phyloP scores from a whole-genome alignment of 2,888 invertebrate species.

The Atrina japonica region DNA sequence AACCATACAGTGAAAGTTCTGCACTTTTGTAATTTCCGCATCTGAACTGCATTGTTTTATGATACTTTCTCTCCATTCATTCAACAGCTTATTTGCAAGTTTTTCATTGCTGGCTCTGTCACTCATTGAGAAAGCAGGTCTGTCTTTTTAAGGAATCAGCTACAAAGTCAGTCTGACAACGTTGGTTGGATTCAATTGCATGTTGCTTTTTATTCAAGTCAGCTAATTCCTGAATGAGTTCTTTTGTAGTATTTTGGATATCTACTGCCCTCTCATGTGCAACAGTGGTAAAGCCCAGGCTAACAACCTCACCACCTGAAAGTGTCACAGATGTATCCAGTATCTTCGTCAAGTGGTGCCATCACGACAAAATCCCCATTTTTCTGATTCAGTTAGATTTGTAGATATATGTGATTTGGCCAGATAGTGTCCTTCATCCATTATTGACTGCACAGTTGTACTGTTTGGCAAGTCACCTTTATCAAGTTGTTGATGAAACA shows the following conservation, averaged over 20 bases:
- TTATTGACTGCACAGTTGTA: slow-evolving; percentile 33
- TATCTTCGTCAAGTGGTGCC: slow-evolving; percentile 1
- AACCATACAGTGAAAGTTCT: slow-evolving; percentile 43
- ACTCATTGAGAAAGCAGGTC: slow-evolving; percentile 32
- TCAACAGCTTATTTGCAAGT: slow-evolving; percentile 18
- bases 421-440: slow-evolving; percentile 27
- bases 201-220: slow-evolving; percentile 13
- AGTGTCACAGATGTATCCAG: slow-evolving; percentile 14
- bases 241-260: slow-evolving; percentile 3
- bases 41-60: neutral
- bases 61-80: slow-evolving; percentile 29
- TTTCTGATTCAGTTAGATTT: neutral
- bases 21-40: neutral
- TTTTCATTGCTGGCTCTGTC: slow-evolving; percentile 35
- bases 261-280: slow-evolving; percentile 31
- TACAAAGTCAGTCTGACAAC: neutral
- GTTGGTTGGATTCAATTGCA: neutral
- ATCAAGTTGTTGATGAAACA: slow-evolving; percentile 14
- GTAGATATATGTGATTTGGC: slow-evolving; percentile 3
- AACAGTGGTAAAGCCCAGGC: slow-evolving; percentile 6
- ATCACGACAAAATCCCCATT: slow-evolving; percentile 4
- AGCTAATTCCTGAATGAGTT: slow-evolving; percentile 2
- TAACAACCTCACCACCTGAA: slow-evolving; percentile 3
- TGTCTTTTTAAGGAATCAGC: slow-evolving; percentile 14
- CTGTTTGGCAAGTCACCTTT: slow-evolving; percentile 31